phyloP scores from a whole-genome alignment of 1,140 invertebrate species.

The Chionoecetes opilio region DNA sequence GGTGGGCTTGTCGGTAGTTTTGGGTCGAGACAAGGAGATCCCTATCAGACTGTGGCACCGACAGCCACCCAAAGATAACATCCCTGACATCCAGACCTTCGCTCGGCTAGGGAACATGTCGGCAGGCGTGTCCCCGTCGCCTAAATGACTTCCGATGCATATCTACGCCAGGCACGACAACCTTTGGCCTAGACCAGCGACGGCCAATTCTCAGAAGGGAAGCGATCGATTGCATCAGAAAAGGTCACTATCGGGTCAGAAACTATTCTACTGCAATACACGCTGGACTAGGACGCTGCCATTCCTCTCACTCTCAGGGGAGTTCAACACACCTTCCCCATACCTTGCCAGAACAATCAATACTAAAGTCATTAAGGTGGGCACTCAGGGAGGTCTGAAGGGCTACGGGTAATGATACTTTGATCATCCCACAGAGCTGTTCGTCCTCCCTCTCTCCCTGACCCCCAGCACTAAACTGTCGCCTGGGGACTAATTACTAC shows the following conservation, averaged over 20 bases:
- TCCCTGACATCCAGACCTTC: slow-evolving; percentile 24
- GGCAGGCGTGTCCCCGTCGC: slow-evolving; percentile 8
- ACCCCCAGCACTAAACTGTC: not conserved
- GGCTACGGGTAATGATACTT: slow-evolving; percentile 47
- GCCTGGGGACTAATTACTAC: slow-evolving; percentile 35
- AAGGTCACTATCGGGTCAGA: not conserved
- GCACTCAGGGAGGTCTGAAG: not conserved
- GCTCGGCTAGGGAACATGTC: slow-evolving; percentile 30
- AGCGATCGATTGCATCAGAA: not conserved
- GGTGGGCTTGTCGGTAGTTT: not conserved
- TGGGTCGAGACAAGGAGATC: slow-evolving; percentile 28
- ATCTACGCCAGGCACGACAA: slow-evolving; percentile 10
- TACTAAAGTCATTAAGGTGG: slow-evolving; percentile 46
- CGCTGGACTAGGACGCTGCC: not conserved
- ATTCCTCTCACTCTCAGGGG: not conserved
- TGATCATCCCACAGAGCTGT: slow-evolving; percentile 15
- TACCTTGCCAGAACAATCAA: slow-evolving; percentile 34
- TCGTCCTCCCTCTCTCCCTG: not conserved
- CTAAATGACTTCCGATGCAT: slow-evolving; percentile 49
- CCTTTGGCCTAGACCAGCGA: slow-evolving; percentile 28
- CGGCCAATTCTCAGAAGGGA: not conserved
- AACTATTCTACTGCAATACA: not conserved
- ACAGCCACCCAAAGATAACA: slow-evolving; percentile 46
- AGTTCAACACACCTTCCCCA: slow-evolving; percentile 13
- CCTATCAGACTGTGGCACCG: slow-evolving; percentile 44